Base-by-base conservation (phyloP, 2,888 invertebrate species). In the Phortica magna region DNA sequence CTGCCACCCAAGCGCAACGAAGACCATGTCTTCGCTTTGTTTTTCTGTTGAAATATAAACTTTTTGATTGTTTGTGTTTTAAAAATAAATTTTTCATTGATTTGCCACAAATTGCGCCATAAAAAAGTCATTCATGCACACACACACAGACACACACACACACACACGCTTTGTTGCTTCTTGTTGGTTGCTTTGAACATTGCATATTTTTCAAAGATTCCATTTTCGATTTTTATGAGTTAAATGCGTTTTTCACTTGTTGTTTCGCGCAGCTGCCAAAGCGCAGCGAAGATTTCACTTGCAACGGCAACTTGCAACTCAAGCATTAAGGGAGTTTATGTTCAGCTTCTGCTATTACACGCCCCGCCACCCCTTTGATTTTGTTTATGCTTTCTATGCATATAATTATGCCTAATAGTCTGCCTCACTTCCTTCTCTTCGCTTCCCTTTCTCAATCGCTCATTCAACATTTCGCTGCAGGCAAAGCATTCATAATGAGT, bases 51-150 rank as follows among this genome's bases (percentile, higher is more conserved):
- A 9, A 64, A 71, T 31, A 59, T 70, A 73, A 73, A 68, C 77
- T 76, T 83, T 81, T 48, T 75, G 83, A 85, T 85, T 85, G 85
- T 87, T 87, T 87, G 64, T 64, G 14, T 64, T 31, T 82, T 80
- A 71, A 42, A 67, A 71, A 73, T 67, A 68, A 76, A 72, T 83
- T 81, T 57, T 73, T 76, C 84, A 85, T 85, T 85, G 85, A 85
- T 87, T 87, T 87, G 85, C 87, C 87, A 82, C 85, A 86, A 83
- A 81, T 83, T 85, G 86, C 67, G 81, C 78, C 77, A 80, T 80
- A 77, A 80, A 80, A 81, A 78, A 48, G 3, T 31, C 31, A 31
- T 31, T 1, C 31, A 31, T 4, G 5, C 31, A 48, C 48, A 2
- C 14, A 12, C 43, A 43, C 43, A 43, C 43, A 43, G 43, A 43